phyloP scores from a whole-genome alignment of 2,888 invertebrate species.

The Urechis unicinctus region DNA sequence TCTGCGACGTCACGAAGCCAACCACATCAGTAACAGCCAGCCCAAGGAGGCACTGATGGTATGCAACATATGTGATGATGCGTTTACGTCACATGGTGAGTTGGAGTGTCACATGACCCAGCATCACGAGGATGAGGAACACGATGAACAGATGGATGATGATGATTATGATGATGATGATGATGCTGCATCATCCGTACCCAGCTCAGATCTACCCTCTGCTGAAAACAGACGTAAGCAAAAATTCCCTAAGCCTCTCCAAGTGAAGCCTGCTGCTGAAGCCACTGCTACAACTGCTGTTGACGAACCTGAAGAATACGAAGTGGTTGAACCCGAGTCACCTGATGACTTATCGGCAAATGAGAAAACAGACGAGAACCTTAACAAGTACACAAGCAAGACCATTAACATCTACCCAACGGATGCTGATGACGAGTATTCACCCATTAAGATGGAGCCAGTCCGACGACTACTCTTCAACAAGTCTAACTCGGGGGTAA shows the following conservation, averaged over 20 bases:
- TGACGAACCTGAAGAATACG: not conserved
- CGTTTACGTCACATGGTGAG: not conserved
- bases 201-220: no score
- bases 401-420: no score
- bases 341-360: slow-evolving; percentile 3
- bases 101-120: not conserved
- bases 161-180: no score
- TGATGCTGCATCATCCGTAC: no score
- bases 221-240: no score
- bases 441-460: not conserved
- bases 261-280: not conserved
- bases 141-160: no score
- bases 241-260: slow-evolving; percentile 2
- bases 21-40: slow-evolving; percentile 8
- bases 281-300: not conserved
- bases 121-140: no score
- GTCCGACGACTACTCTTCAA: not conserved
- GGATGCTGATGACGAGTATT: not conserved
- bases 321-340: slow-evolving; percentile 11
- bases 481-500: not conserved
- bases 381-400: no score
- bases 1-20: slow-evolving; percentile 15
- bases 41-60: not conserved
- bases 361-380: not conserved
- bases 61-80: not conserved